Evolutionary conservation across 2,797 vertebrate genomes (phyloP).

Genomic region (Eurystomus glaucurus): DNA sequence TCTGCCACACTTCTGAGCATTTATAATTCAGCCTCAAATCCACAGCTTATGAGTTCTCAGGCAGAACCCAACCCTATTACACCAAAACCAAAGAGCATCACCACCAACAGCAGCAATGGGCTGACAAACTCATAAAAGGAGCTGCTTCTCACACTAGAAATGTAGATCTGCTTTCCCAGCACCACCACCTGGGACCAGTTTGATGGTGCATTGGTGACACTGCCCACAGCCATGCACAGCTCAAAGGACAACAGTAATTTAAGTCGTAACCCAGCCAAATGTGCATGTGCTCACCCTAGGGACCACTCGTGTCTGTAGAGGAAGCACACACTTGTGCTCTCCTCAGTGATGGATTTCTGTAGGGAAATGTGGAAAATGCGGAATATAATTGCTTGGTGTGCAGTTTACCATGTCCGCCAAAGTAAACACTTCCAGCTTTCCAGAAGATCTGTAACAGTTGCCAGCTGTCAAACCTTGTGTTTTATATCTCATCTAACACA

Average conservation of each 20-base stretch:
- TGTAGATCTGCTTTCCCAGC: background rate
- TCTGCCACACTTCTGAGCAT: rapidly evolving
- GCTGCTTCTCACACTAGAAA: background rate
- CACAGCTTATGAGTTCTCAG: rapidly evolving
- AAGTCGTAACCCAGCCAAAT: rapidly evolving
- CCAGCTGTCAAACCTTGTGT: slow-evolving; percentile 41
- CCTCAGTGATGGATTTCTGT: background rate
- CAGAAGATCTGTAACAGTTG: background rate
- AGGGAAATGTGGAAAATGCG: background rate
- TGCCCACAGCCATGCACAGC: rapidly evolving
- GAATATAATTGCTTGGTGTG: slow-evolving; percentile 13
- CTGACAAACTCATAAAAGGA: background rate
- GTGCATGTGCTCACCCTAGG: background rate
- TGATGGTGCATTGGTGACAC: background rate
- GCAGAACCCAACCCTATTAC: background rate
- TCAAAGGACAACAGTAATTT: background rate
- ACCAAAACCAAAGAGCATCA: background rate
- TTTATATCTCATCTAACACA: slow-evolving; percentile 33
- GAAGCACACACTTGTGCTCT: background rate
- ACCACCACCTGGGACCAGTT: background rate
- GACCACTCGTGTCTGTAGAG: background rate
- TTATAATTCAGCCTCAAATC: background rate
- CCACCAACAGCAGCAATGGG: background rate
- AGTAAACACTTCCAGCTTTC: slow-evolving; percentile 2
- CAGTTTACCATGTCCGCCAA: background rate